Evolutionary conservation across 2,113 vertebrate species (phyloP).

Genomic region (Carassius gibelio): DNA sequence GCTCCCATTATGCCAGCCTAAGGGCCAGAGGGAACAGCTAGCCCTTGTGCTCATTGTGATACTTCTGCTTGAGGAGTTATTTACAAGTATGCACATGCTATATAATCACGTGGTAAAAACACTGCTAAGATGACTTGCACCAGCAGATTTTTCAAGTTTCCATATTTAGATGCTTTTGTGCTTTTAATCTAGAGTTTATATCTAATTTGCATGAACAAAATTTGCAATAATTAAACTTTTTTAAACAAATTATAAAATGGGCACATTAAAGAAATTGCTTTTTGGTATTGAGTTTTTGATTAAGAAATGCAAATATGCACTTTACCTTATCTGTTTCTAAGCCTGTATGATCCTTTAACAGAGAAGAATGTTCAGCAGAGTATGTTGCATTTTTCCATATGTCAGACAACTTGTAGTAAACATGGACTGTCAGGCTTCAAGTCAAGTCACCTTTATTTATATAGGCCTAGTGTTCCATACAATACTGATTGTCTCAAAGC

Average conservation of each 20-base stretch:
- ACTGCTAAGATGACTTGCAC: background rate
- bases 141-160: background rate
- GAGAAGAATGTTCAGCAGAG: background rate
- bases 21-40: constrained; percentile 38
- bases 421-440: background rate
- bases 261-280: background rate
- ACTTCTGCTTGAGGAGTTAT: background rate
- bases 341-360: background rate
- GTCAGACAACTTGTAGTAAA: background rate
- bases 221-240: background rate
- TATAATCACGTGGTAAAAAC: background rate
- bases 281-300: background rate
- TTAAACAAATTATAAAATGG: background rate
- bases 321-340: background rate
- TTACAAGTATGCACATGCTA: constrained; percentile 2
- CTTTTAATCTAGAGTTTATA: background rate
- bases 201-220: background rate
- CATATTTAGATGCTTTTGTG: background rate
- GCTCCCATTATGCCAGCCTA: constrained; percentile 46
- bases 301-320: background rate
- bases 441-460: background rate
- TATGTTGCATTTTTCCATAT: background rate
- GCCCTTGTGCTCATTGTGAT: constrained; percentile 32
- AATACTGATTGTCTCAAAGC: too few relatives aligned
- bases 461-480: too few relatives aligned